Base-by-base conservation (phyloP, 2,113 vertebrate genomes). In the Echinops telfairi region DNA sequence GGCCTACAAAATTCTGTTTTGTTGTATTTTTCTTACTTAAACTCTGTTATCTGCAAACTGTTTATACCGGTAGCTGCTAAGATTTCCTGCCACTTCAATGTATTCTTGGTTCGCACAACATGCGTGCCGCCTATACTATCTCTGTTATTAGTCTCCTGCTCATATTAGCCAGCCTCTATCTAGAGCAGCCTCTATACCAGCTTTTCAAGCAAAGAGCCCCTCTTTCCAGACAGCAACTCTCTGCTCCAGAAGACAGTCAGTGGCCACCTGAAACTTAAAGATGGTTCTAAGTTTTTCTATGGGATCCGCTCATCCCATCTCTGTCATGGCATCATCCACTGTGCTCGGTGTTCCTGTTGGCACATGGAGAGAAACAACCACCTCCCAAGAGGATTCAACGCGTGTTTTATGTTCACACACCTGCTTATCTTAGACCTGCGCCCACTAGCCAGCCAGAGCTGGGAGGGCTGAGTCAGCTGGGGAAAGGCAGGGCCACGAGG, bases 381-480 rank as follows among this genome's bases (percentile, higher is more conserved):
- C 40, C 57, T 91, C 62, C 22, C 15, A 27, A 75, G 29, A 89
- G 78, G 43, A 36, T 19, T 40, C 57, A n/a, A 19, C 25, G 43
- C 40, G 8, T 36, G 14, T 76, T 40, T 0, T 17, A 4, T 76
- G 20, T 87, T 76, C 87, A 17, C 47, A 80, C 2, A 0, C 60
- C 88, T 92, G 47, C 58, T 73, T 22, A 0, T 68, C 5, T 10
- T 87, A 82, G 82, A 66, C 62, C 73, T 62, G 1, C 17, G 3
- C 78, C 64, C 73, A 47, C 40, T 60, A 95, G 93, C 88, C 62
- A 94, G 40, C 40, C 93, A 93, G 83, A n/a, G 29, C 62, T 79
- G 91, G 53, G 58, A 70, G 70, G 85, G 90, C 20, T 19, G 60
- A 62, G 60, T 12, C 2, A 53, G 47, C 47, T 53, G 47, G 47